These are phyloP conservation scores for Coelogynopora nodosa DNA, from an alignment of 2,888 invertebrate species.

Conservation along the genomic window DNA sequence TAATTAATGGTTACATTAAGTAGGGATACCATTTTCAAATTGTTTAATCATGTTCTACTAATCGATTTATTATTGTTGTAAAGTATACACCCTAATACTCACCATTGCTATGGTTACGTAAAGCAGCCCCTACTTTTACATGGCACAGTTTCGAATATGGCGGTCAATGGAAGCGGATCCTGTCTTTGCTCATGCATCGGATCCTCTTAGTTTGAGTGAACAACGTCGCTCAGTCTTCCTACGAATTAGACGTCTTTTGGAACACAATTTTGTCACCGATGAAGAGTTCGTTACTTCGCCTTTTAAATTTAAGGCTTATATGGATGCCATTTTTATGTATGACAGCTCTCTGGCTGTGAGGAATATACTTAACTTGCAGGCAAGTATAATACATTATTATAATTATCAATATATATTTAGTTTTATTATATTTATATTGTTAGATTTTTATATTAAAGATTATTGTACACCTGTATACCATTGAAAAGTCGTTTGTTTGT, in stretches of 20 bases:
- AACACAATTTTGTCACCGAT: slow-evolving; percentile 67
- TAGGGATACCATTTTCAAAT: neutral
- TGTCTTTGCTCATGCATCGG: slow-evolving; percentile 69
- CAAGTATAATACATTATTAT: too few relatives aligned
- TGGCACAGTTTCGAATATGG: slow-evolving; percentile 79
- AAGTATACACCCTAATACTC: too few relatives aligned
- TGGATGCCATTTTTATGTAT: slow-evolving; percentile 58
- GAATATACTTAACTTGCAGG: slow-evolving; percentile 47
- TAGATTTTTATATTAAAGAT: too few relatives aligned
- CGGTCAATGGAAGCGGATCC: slow-evolving; percentile 74
- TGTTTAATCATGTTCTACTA: too few relatives aligned
- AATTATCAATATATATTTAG: too few relatives aligned
- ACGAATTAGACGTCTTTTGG: slow-evolving; percentile 66
- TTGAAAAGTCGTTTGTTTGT: too few relatives aligned
- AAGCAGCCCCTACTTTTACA: too few relatives aligned
- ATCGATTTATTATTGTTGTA: too few relatives aligned
- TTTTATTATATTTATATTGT: too few relatives aligned
- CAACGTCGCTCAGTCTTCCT: slow-evolving; percentile 63
- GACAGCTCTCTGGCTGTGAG: slow-evolving; percentile 57
- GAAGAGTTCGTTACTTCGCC: slow-evolving; percentile 64
- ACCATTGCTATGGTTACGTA: too few relatives aligned
- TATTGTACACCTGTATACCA: too few relatives aligned
- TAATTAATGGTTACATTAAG: too few relatives aligned
- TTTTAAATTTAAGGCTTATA: slow-evolving; percentile 55
- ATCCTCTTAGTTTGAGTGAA: slow-evolving; percentile 70